Percentiles rank a stretch among this genome's conserved stretches.
phyloP scores from a whole-genome alignment of 2,113 vertebrate genomes.

The Cyanocitta stelleri region DNA sequence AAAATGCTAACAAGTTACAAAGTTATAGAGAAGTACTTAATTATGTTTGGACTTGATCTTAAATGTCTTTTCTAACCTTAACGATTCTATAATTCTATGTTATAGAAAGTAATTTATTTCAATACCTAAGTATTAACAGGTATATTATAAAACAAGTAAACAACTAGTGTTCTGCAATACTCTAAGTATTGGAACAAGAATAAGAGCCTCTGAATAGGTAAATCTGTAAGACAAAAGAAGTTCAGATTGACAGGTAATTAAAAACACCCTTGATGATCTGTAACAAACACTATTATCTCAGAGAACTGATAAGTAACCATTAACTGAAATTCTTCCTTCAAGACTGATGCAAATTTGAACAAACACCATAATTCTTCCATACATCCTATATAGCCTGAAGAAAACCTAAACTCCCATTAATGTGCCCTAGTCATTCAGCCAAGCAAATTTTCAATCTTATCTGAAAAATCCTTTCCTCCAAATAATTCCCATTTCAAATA shows the following conservation, averaged over 20 bases:
- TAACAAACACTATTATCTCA: not conserved
- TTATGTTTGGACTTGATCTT: not conserved
- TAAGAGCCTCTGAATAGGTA: not conserved
- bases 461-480: not conserved
- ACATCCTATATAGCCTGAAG: not conserved
- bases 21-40: not conserved
- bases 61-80: not conserved
- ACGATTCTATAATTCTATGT: not conserved
- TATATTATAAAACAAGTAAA: not conserved
- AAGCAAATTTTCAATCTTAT: not conserved
- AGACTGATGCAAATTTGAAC: not conserved
- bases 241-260: not conserved
- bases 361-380: not conserved
- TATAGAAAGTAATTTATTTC: not conserved
- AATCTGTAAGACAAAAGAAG: not conserved
- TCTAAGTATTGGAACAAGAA: not conserved
- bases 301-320: not conserved
- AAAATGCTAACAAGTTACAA: not conserved
- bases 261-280: not conserved
- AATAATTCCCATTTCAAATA: not conserved
- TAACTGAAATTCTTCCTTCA: not conserved
- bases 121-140: not conserved
- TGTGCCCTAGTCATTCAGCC: not conserved
- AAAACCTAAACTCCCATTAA: not conserved
- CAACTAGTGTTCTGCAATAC: not conserved